These are phyloP conservation scores for Gadus macrocephalus DNA, from an alignment of 2,113 vertebrate genomes.

Conservation along the genomic window DNA sequence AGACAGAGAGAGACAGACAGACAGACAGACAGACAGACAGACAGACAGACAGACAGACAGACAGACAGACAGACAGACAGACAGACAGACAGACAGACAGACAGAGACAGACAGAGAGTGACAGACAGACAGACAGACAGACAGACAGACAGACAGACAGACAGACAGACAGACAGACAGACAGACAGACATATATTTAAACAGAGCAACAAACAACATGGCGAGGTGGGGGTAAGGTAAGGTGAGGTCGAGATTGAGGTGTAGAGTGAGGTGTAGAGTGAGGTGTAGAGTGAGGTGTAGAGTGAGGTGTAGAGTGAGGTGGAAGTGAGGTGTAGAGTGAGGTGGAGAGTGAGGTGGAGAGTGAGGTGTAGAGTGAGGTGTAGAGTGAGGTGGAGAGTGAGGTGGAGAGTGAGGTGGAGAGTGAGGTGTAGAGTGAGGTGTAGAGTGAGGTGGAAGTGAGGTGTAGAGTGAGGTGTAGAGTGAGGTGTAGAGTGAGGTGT, in stretches of 20 bases:
- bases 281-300: neutral
- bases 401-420: too few species aligned
- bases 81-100: neutral
- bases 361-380: conserved; percentile 14
- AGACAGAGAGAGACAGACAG: neutral
- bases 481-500: too few species aligned
- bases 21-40: too few species aligned
- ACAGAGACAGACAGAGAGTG: neutral
- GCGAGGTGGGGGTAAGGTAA: neutral
- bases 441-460: too few species aligned
- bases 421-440: too few species aligned
- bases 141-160: neutral
- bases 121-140: neutral
- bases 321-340: neutral
- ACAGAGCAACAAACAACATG: too few species aligned
- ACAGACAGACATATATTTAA: neutral
- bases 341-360: neutral
- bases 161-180: neutral
- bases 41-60: conserved; percentile 17
- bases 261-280: too few species aligned
- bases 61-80: neutral
- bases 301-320: neutral
- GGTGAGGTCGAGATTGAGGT: neutral
- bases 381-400: too few species aligned
- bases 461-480: too few species aligned